These are phyloP conservation scores for Drosophila kepulauana DNA, from an alignment of 1,140 invertebrate genomes.

Conservation along the genomic window DNA sequence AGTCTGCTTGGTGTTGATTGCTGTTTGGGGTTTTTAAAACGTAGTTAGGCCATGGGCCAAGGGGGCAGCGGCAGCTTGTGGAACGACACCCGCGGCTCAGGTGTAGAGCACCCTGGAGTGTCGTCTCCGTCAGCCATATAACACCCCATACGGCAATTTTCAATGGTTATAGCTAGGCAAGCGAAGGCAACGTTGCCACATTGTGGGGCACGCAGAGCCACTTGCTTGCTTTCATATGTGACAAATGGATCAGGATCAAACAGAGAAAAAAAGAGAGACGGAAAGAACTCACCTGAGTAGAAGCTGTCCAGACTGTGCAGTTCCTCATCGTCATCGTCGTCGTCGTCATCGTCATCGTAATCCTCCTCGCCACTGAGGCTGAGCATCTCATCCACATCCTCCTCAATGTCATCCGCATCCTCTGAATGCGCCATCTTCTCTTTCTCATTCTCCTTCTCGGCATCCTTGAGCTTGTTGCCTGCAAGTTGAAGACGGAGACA, in stretches of 20 bases:
- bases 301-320: slow-evolving; percentile 11
- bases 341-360: slow-evolving; percentile 29
- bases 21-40: slow-evolving; percentile 85
- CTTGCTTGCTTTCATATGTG: slow-evolving; percentile 17
- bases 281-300: slow-evolving; percentile 54
- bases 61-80: slow-evolving; percentile 59
- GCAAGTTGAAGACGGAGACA: slow-evolving; percentile 17
- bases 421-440: slow-evolving; percentile 19
- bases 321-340: slow-evolving; percentile 61
- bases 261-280: neutral
- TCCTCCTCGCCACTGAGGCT: slow-evolving; percentile 75
- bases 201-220: neutral
- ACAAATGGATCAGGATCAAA: slow-evolving; percentile 20
- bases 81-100: slow-evolving; percentile 84
- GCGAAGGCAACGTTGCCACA: neutral
- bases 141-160: slow-evolving; percentile 83
- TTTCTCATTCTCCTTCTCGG: slow-evolving; percentile 29
- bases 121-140: slow-evolving; percentile 83
- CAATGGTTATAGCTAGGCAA: slow-evolving; percentile 73
- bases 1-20: slow-evolving; percentile 83
- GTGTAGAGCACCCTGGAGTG: slow-evolving; percentile 85
- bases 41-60: slow-evolving; percentile 80
- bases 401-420: neutral
- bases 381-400: slow-evolving; percentile 55
- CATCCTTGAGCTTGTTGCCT: slow-evolving; percentile 21